Evolutionary conservation across 2,797 vertebrate species (phyloP).

Genomic region (Lemur catta): DNA sequence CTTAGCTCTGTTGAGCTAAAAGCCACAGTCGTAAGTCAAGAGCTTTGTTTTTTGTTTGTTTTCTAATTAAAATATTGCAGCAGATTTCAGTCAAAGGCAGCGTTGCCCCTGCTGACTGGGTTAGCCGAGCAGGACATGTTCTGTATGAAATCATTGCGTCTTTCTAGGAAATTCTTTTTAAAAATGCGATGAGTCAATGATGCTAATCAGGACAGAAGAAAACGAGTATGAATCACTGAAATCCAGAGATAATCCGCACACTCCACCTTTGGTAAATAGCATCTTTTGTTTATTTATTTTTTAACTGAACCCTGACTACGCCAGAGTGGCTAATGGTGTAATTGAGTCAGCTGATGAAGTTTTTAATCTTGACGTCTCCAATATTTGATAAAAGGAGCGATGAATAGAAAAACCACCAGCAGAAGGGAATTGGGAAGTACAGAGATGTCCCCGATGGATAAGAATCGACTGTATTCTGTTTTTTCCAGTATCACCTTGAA

Average conservation of each 20-base stretch:
- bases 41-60: background rate
- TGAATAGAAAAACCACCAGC: background rate
- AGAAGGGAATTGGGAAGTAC: background rate
- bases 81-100: background rate
- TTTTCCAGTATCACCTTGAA: background rate
- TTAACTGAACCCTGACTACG: background rate
- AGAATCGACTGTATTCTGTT: background rate
- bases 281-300: background rate
- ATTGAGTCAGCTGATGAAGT: background rate
- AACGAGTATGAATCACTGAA: background rate
- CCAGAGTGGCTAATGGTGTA: background rate
- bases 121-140: background rate
- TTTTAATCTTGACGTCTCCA: background rate
- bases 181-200: background rate
- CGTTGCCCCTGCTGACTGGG: background rate
- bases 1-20: background rate
- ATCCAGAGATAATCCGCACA: background rate
- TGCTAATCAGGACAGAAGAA: background rate
- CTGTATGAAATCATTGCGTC: background rate
- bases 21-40: background rate
- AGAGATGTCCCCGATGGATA: background rate
- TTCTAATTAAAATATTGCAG: constrained; percentile 9
- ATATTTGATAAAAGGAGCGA: constrained; percentile 27
- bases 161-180: background rate
- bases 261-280: background rate